Evolutionary conservation across 2,113 vertebrate species (phyloP).

Genomic region (Acrocephalus arundinaceus): DNA sequence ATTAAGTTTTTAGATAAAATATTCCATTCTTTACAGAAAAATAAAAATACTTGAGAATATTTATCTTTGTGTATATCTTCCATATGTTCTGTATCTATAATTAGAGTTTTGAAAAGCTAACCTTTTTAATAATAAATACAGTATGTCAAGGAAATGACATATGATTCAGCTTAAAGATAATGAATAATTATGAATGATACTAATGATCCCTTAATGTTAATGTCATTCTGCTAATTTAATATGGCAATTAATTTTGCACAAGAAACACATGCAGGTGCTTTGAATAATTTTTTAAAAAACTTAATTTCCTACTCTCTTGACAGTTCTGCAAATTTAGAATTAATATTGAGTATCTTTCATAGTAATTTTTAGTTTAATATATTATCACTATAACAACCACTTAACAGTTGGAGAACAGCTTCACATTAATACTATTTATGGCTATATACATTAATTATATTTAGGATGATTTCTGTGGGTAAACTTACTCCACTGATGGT

Average conservation of each 20-base stretch:
- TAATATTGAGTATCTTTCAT: not conserved
- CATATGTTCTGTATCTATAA: not conserved
- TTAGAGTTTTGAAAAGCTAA: not conserved
- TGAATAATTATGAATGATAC: slow-evolving; percentile 36
- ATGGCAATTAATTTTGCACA: slow-evolving; percentile 45
- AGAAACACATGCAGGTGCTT: slow-evolving; percentile 23
- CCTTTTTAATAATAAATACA: slow-evolving; percentile 5
- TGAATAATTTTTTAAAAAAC: not conserved
- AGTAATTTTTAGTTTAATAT: slow-evolving; percentile 19
- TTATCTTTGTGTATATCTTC: not conserved
- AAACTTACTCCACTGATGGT: not conserved
- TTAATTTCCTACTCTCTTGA: slow-evolving; percentile 28
- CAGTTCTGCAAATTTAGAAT: slow-evolving; percentile 23
- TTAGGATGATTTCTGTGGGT: slow-evolving; percentile 9
- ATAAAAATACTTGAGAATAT: not conserved
- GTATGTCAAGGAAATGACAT: not conserved
- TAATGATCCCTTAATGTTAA: slow-evolving; percentile 31
- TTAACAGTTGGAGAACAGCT: not conserved
- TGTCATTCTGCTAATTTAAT: slow-evolving; percentile 43
- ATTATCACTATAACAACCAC: not conserved
- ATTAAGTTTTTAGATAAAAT: not conserved
- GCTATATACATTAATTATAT: slow-evolving; percentile 10
- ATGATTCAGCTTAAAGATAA: slow-evolving; percentile 17
- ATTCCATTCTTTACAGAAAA: not conserved
- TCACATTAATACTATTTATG: slow-evolving; percentile 17